A percentile compares a stretch with the other conserved stretches of the same genome.
These are phyloP conservation scores for Sympetrum striolatum DNA, from an alignment of 2,888 invertebrate species.

Conservation along the genomic window DNA sequence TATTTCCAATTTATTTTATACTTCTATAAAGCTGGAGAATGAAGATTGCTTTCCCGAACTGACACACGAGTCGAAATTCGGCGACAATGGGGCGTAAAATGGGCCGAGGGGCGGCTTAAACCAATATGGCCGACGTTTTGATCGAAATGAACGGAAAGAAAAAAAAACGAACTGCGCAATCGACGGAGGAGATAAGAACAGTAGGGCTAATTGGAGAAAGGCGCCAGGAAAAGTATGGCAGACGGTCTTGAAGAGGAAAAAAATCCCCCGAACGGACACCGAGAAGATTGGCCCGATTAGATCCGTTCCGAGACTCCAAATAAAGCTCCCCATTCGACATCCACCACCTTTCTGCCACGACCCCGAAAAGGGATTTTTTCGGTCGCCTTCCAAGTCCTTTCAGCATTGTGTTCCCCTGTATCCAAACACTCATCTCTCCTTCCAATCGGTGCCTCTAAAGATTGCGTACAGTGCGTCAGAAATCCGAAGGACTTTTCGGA, in stretches of 20 bases:
- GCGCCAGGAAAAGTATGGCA: not conserved
- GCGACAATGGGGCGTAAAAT: too few relatives aligned
- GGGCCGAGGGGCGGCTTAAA: too few relatives aligned
- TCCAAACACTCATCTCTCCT: slow-evolving; percentile 21
- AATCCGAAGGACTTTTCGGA: not conserved
- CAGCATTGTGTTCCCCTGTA: not conserved
- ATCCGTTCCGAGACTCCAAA: too few relatives aligned
- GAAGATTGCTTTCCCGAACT: too few relatives aligned
- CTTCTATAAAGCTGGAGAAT: too few relatives aligned
- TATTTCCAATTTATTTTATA: too few relatives aligned
- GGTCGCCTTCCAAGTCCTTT: not conserved
- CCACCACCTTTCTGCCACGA: not conserved
- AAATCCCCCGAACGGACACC: not conserved
- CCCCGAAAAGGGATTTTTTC: too few relatives aligned
- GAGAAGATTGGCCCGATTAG: not conserved
- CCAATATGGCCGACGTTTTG: too few relatives aligned
- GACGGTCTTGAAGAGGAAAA: not conserved
- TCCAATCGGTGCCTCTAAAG: not conserved
- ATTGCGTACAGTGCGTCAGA: not conserved
- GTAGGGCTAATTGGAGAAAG: not conserved
- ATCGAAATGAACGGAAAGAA: too few relatives aligned
- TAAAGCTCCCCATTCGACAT: not conserved
- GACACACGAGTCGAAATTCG: too few relatives aligned
- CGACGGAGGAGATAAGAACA: too few relatives aligned
- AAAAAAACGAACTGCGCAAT: too few relatives aligned